Conservation (phyloP, 64 coral and sea anemone species). For the Trachythela sp. region DNA sequence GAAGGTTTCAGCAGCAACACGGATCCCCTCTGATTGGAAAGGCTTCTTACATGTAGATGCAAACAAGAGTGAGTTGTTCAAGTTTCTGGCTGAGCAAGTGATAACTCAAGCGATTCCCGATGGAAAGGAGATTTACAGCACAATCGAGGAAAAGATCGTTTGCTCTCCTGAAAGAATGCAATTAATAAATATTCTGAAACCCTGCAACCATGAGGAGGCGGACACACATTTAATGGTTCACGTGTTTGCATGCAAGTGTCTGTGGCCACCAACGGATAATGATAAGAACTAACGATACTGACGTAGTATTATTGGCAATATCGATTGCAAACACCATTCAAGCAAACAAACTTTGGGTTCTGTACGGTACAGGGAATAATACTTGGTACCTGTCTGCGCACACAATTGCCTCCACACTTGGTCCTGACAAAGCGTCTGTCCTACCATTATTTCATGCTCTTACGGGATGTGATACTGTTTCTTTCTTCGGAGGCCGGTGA, state of each 20-base stretch:
- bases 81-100: background rate
- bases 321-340: constrained; percentile 24
- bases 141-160: background rate
- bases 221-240: constrained; percentile 36
- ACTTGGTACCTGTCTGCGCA: constrained; percentile 11
- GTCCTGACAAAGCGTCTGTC: background rate
- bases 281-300: constrained; percentile 25
- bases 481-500: background rate
- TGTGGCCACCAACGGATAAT: constrained; percentile 10
- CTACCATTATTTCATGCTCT: constrained; percentile 9
- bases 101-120: background rate
- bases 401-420: background rate
- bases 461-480: background rate
- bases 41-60: constrained; percentile 11
- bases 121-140: constrained; percentile 20
- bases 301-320: constrained; percentile 31
- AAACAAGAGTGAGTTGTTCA: constrained; percentile 23
- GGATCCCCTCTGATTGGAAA: constrained; percentile 31
- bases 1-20: background rate
- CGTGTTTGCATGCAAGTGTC: constrained; percentile 15
- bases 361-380: constrained; percentile 26
- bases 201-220: constrained; percentile 17
- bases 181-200: too few relatives aligned
- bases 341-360: constrained; percentile 10
- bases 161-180: background rate